Evolutionary conservation across 2,888 invertebrate genomes (phyloP).

Genomic region (Apamea epomidion): DNA sequence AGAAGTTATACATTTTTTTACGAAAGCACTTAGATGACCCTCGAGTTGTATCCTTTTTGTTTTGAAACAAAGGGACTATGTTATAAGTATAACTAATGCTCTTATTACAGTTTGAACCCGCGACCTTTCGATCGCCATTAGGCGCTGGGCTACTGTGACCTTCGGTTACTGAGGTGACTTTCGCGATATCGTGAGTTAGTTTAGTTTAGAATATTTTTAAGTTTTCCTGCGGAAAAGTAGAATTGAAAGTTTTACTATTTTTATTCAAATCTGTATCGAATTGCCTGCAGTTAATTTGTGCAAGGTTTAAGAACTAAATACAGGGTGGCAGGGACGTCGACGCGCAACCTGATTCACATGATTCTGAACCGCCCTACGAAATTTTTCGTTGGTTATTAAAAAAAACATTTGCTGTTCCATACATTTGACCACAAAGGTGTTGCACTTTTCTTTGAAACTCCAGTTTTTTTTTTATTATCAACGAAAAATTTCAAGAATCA

Average conservation of each 20-base stretch:
- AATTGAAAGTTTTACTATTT: slow-evolving; percentile 18
- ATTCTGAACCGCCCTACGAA: not conserved
- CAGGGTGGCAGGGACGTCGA: not conserved
- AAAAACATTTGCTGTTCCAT: not conserved
- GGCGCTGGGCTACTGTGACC: slow-evolving; percentile 42
- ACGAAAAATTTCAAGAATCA: too few species aligned
- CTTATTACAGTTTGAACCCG: slow-evolving; percentile 31
- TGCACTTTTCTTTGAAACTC: too few species aligned
- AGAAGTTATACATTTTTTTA: slow-evolving; percentile 28
- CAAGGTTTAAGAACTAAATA: slow-evolving; percentile 6
- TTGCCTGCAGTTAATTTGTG: slow-evolving; percentile 16
- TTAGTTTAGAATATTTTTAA: slow-evolving; percentile 41
- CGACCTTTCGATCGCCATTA: slow-evolving; percentile 52
- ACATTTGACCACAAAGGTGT: too few species aligned
- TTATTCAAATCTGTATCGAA: slow-evolving; percentile 15
- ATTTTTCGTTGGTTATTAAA: not conserved
- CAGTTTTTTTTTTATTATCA: too few species aligned
- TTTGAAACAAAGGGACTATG: slow-evolving; percentile 39
- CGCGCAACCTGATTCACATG: not conserved
- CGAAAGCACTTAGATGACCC: slow-evolving; percentile 39
- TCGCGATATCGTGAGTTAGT: slow-evolving; percentile 52
- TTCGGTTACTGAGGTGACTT: slow-evolving; percentile 52
- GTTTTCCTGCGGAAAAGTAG: slow-evolving; percentile 15
- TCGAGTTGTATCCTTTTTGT: slow-evolving; percentile 18
- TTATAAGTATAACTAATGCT: slow-evolving; percentile 31